Conservation (phyloP, 2,888 invertebrate species). For the Horisme vitalbata region DNA sequence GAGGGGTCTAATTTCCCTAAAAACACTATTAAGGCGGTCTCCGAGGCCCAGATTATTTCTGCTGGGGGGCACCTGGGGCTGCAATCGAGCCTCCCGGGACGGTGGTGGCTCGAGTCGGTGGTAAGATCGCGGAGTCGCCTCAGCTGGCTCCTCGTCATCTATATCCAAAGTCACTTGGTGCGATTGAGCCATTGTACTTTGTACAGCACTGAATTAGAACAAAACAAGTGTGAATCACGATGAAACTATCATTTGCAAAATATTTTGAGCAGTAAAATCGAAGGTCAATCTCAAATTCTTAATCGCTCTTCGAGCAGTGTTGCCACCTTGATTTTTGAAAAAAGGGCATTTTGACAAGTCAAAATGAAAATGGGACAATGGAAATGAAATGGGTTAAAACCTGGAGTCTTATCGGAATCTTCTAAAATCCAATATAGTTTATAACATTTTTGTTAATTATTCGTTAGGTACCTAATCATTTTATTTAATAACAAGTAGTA, state of each 20-base stretch:
- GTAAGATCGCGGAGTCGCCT: constrained; percentile 54
- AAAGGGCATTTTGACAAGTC: too few species aligned
- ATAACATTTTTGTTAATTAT: too few species aligned
- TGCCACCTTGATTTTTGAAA: too few species aligned
- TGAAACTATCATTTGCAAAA: constrained; percentile 42
- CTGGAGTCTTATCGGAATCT: too few species aligned
- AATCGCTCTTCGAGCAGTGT: too few species aligned
- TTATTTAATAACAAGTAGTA: too few species aligned
- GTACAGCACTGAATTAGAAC: constrained; percentile 16
- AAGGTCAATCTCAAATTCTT: too few species aligned
- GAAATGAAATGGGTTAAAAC: too few species aligned
- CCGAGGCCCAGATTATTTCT: constrained; percentile 69
- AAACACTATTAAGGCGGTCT: constrained; percentile 71
- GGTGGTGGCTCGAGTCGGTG: constrained; percentile 53
- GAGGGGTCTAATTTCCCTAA: constrained; percentile 86
- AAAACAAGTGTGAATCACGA: constrained; percentile 1
- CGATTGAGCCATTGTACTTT: constrained; percentile 69
- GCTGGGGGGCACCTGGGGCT: constrained; percentile 43
- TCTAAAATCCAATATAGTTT: too few species aligned
- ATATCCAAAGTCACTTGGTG: constrained; percentile 73
- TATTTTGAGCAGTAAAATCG: constrained; percentile 31
- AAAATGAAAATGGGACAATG: too few species aligned
- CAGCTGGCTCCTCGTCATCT: constrained; percentile 60
- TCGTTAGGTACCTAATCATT: too few species aligned
- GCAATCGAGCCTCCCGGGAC: constrained; percentile 48